A percentile compares a stretch with the other conserved stretches of the same genome.
phyloP scores from a whole-genome alignment of 2,888 invertebrate species.

The Hypercompe scribonia region DNA sequence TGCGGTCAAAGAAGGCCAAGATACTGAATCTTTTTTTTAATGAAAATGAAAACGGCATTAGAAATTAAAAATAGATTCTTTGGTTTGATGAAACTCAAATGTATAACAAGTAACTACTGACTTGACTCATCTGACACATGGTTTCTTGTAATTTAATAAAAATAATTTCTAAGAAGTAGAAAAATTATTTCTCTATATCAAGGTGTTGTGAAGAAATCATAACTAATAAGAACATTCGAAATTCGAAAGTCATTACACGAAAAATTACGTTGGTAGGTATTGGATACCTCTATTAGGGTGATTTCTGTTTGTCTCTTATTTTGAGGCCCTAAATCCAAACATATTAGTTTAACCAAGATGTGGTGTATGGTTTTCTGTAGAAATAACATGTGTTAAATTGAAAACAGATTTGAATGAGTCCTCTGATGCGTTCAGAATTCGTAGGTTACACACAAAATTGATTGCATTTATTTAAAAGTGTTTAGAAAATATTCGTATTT shows the following conservation, averaged over 20 bases:
- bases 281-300: neutral
- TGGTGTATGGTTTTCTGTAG: too few relatives aligned
- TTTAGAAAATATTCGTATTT: neutral
- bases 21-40: neutral
- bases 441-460: too few relatives aligned
- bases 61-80: too few relatives aligned
- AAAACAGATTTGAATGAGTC: too few relatives aligned
- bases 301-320: too few relatives aligned
- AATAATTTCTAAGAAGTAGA: neutral
- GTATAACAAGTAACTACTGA: conserved; percentile 12
- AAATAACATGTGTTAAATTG: too few relatives aligned
- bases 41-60: neutral
- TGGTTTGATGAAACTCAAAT: neutral
- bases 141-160: conserved; percentile 5
- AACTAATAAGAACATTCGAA: conserved; percentile 4
- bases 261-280: conserved; percentile 1
- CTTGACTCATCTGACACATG: neutral
- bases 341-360: too few relatives aligned
- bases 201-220: conserved; percentile 1
- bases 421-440: too few relatives aligned
- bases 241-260: conserved; percentile 2
- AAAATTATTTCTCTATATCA: neutral
- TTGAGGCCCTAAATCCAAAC: too few relatives aligned
- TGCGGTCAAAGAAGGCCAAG: neutral
- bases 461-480: too few relatives aligned